A percentile compares a stretch with the other conserved stretches of the same genome.
These are phyloP conservation scores for Ibidorhyncha struthersii DNA, from an alignment of 2,113 vertebrate species.

Conservation along the genomic window DNA sequence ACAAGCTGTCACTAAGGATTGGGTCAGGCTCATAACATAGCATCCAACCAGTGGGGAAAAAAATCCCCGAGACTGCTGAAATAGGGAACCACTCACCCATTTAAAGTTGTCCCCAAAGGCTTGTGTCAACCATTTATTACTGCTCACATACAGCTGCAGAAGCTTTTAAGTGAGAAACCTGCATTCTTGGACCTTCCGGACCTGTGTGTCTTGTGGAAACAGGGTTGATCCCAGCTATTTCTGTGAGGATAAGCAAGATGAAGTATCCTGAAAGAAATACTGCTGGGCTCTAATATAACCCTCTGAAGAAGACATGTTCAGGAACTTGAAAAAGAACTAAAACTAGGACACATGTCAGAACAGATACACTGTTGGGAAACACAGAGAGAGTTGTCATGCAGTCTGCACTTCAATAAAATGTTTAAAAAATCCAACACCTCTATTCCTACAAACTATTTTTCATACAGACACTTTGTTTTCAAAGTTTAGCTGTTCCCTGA, in stretches of 20 bases:
- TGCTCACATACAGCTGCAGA: conserved; percentile 42
- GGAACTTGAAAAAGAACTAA: background rate
- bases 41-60: conserved; percentile 30
- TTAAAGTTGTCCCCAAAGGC: conserved; percentile 42
- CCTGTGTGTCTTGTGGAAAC: background rate
- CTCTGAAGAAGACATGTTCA: background rate
- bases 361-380: background rate
- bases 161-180: conserved; percentile 35
- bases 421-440: background rate
- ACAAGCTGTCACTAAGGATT: conserved; percentile 76
- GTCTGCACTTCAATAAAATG: background rate
- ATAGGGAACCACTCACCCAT: conserved; percentile 37
- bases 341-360: conserved; percentile 38
- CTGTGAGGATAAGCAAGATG: background rate
- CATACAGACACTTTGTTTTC: background rate
- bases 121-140: conserved; percentile 25
- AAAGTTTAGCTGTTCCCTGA: background rate
- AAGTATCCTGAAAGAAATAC: conserved; percentile 10
- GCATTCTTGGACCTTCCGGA: background rate
- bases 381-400: background rate
- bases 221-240: background rate
- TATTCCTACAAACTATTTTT: background rate
- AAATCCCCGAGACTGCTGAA: background rate
- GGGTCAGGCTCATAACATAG: conserved; percentile 44
- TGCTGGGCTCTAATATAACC: background rate